Evolutionary conservation across 2,888 invertebrate species (phyloP), one percentile per base, ranked within the genome.

Genomic region (Nemotelus pantherinus): DNA sequence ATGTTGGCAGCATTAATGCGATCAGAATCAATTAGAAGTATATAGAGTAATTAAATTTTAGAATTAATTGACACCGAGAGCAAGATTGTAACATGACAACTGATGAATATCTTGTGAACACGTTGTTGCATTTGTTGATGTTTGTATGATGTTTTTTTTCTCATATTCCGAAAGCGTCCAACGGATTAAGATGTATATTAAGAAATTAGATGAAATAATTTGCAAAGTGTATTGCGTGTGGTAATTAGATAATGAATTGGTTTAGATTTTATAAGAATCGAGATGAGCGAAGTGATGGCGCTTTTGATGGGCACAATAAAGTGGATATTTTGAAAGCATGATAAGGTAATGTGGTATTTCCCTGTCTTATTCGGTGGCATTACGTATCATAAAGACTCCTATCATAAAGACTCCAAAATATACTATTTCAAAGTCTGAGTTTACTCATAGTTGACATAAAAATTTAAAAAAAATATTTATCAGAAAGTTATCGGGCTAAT

Each of bases 11-110:
- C 44, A 45, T 71, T 72, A 68, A 60, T 60, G 43, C 57, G 72
- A 57, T 47, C 58, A 60, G 57, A 72, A 72, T 72, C 53, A 72
- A 72, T 72, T 72, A 72, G 58, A 58, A 58, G 41, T 39, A 58
- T 53, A 57, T 71, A 10, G 43, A 72, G 45, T 58, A 72, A 72
- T 72, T 72, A 53, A 47, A 47, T 60, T 72, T 72, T 47, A 57
- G 41, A 39, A 71, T 60, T 58, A 72, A 72, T 72, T 72, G 72
- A 72, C 72, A 72, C 47, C 58, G 60, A 72, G 72, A 58, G 72
- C 72, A 72, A 47, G 58, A 72, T 72, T 58, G 72, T 47, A 39
- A 72, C 25, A 60, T 39, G 72, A 60, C 45, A 68, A 41, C 72
- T 60, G 45, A 72, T 44, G 72, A 71, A 41, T 44, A 65, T 57